Evolutionary conservation across 2,113 vertebrate species (phyloP), one percentile per base, ranked within the genome.

Genomic region (Pipa parva): DNA sequence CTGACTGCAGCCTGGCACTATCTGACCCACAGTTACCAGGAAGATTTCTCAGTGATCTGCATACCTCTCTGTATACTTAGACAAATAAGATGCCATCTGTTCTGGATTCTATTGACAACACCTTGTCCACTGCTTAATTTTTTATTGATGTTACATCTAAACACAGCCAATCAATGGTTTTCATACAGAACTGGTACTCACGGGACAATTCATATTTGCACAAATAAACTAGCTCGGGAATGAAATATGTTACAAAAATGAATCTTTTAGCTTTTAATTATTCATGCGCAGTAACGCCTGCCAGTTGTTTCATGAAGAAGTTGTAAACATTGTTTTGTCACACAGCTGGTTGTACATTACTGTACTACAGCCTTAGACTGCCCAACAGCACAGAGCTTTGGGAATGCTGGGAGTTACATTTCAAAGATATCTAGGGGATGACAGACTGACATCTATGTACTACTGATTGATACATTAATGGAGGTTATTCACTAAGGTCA

Each of bases 211-310:
- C 7, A 27, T 37, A 75, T 73, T 76, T 45, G 55, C 74, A 28
- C 20, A 70, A 73, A 80, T 72, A 66, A 81, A 76, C 29, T 72
- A 58, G 77, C 27, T 67, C 50, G 28, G 63, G 59, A 62, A 57
- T 74, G 72, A 71, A 72, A 75, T 57, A 48, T 73, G 74, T 70
- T 51, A n/a, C n/a, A 58, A 74, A 74, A 71, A 12, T 27, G 6
- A 56, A 60, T 77, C 72, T n/a, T 42, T n/a, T 73, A 79, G 73
- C 79, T 79, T 80, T 79, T 71, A 79, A 80, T 66, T 64, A 0
- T 0, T 27, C 52, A 39, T 31, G 67, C 72, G 72, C 52, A 75
- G 70, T 37, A 24, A 42, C 39, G 45, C 17, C 72, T 58, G 64
- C 83, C 7, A 74, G 62, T 63, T 72, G 8, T 22, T 59, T 59